Conservation (phyloP, 1,140 invertebrate genomes). For the Neelides sp. region DNA sequence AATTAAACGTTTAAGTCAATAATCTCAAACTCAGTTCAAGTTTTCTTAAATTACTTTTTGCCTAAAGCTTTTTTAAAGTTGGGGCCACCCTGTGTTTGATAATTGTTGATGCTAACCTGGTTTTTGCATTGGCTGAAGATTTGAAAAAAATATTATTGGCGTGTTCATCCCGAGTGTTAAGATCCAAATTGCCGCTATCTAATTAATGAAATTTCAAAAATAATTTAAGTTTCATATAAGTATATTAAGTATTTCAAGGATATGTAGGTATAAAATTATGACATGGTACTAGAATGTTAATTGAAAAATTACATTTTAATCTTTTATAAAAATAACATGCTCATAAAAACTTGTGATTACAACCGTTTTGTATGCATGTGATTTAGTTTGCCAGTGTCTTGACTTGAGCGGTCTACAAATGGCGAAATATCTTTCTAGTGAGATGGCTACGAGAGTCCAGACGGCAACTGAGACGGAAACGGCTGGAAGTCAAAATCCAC, state of each 20-base stretch:
- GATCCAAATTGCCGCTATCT: conserved; percentile 42
- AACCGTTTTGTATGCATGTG: conserved; percentile 49
- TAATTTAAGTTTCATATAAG: too few species aligned
- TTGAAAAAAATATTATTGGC: conserved; percentile 51
- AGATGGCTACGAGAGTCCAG: conserved; percentile 55
- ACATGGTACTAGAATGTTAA: too few species aligned
- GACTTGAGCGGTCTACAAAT: conserved; percentile 51
- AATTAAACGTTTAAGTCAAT: too few species aligned
- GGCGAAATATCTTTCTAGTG: conserved; percentile 55
- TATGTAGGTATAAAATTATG: too few species aligned
- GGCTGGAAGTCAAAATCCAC: conserved; percentile 39
- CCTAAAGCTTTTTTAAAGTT: too few species aligned
- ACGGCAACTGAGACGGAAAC: conserved; percentile 50
- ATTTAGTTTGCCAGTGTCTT: conserved; percentile 50
- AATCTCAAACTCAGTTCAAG: too few species aligned
- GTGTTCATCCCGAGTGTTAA: conserved; percentile 43
- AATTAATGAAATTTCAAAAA: too few species aligned
- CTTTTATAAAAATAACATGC: too few species aligned
- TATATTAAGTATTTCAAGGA: too few species aligned
- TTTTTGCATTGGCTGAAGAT: conserved; percentile 42
- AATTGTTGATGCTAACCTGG: conserved; percentile 36
- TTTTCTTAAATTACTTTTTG: too few species aligned
- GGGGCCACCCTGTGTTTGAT: not conserved
- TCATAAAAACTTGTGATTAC: too few species aligned
- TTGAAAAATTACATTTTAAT: too few species aligned